Base-by-base conservation (phyloP, 1,140 invertebrate genomes). In the Cyphomyrmex costatus region DNA sequence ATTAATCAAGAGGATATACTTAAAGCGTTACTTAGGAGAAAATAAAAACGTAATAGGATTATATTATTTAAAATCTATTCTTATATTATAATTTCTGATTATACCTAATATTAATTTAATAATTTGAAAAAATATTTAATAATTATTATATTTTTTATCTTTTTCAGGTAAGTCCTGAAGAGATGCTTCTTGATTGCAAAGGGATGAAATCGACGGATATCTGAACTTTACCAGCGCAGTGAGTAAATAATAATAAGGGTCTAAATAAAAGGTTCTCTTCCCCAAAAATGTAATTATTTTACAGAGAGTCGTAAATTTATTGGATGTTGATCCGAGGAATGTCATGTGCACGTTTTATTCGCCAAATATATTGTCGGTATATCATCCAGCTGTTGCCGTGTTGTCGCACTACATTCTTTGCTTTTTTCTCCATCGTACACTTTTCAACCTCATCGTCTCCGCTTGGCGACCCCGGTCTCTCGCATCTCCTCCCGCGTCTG, bases 121-220 rank as follows among this genome's bases (percentile, higher is more conserved):
- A 5, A 4, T 49, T 53, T 16, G 0, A 68, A n/a, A n/a, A n/a
- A n/a, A 8, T 19, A 49, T 24, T 36, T 61, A 7, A 21, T 76
- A 76, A 76, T n/a, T 24, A 63, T 61, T 24, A 63, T 61, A 53
- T 78, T 66, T 56, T 58, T 56, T 63, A 49, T 84, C 1, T 84
- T 76, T 90, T 90, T 24, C 87, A 90, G 88, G 88, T 90, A 84
- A 90, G 85, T 21, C n/a, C 14, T 61, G 30, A 7, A 19, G n/a
- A 49, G 56, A 21, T 24, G 27, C 42, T 68, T 12, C 6, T 42
- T 53, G 16, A 51, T 33, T 60, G n/a, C 33, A 24, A 56, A 24
- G 2, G 12, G 10, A 14, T 60, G 10, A 58, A 14, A 24, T 6
- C 53, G 0, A n/a, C n/a, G 4, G 19, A 63, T 30, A 7, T 77